Evolutionary conservation across 53 echinoderm and acorn worm species (phyloP), one percentile per base, ranked within the genome.

Genomic region (Paracentrotus lividus): DNA sequence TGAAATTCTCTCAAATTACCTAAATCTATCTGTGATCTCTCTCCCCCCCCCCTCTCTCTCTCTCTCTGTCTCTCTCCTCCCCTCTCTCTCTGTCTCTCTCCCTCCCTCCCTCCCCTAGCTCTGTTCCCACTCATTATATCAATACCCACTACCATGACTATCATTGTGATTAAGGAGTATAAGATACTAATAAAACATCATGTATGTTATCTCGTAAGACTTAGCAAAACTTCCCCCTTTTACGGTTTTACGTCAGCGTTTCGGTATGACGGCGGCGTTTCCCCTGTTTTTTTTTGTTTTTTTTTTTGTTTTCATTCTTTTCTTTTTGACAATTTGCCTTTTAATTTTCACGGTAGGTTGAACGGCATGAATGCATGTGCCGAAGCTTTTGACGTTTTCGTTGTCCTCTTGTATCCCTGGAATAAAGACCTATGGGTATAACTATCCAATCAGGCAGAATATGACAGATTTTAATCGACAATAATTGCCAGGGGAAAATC

Each of bases 401-500:
- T 13, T 29, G 31, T 10, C 33, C 33, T 67, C 33, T 33, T 67
- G 67, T 31, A 15, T 31, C 67, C 67, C 67, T 67, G 31, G 32
- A 34, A 67, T n/a, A n/a, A 34, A 3, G n/a, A 67, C 67, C 67
- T 33, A 4, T 8, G 67, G 32, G 24, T 67, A 67, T 67, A 32
- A 13, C 67, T 31, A 31, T 67, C 67, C 31, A 67, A 67, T 67
- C 67, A 67, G 33, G 67, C 33, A 33, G 31, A 67, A 67, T 29
- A 67, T 67, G 67, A 67, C 67, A 14, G 67, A 33, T 14, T 12
- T 31, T 67, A 67, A 67, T 67, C 67, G 67, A 67, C 67, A 67
- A 67, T 67, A 34, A 67, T 67, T 12, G 32, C 67, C 67, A 67
- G 67, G 67, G 67, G 67, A 32, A 67, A 67, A 67, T 67, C 67